Evolutionary conservation across 2,888 invertebrate species (phyloP).

Genomic region (Caenorhabditis panamensis): DNA sequence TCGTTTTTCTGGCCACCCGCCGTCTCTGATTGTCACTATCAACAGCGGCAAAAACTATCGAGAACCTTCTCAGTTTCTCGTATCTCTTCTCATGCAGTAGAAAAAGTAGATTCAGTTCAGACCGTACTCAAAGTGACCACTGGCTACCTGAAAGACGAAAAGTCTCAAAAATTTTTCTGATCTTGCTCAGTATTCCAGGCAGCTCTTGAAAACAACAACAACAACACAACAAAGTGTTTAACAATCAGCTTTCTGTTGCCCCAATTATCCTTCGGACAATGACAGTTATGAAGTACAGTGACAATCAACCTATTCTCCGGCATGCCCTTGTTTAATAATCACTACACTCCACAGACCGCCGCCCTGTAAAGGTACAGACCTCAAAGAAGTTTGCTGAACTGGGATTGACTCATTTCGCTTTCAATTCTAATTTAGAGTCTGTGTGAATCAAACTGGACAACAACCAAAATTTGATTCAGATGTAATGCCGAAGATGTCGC

Average conservation of each 20-base stretch:
- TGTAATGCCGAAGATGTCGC: background rate
- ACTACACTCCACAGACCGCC: slow-evolving; percentile 18
- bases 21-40: slow-evolving; percentile 34
- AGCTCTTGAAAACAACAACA: background rate
- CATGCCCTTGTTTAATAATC: slow-evolving; percentile 37
- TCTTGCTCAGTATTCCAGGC: background rate
- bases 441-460: background rate
- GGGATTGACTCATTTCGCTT: slow-evolving; percentile 43
- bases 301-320: slow-evolving; percentile 15
- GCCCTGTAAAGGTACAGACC: background rate
- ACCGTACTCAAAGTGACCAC: background rate
- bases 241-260: background rate
- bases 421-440: slow-evolving; percentile 13
- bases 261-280: slow-evolving; percentile 14
- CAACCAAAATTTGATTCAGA: slow-evolving; percentile 13
- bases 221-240: no score
- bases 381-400: slow-evolving; percentile 36
- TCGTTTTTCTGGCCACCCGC: slow-evolving; percentile 50
- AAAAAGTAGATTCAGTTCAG: background rate
- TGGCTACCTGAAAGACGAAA: background rate
- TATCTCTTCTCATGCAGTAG: slow-evolving; percentile 33
- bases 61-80: slow-evolving; percentile 26
- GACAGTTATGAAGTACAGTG: slow-evolving; percentile 42
- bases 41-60: slow-evolving; percentile 15
- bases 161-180: background rate